Percentiles rank a stretch among this genome's conserved stretches.
Conservation (phyloP, 2,888 invertebrate genomes). For the Lasius platythorax region DNA sequence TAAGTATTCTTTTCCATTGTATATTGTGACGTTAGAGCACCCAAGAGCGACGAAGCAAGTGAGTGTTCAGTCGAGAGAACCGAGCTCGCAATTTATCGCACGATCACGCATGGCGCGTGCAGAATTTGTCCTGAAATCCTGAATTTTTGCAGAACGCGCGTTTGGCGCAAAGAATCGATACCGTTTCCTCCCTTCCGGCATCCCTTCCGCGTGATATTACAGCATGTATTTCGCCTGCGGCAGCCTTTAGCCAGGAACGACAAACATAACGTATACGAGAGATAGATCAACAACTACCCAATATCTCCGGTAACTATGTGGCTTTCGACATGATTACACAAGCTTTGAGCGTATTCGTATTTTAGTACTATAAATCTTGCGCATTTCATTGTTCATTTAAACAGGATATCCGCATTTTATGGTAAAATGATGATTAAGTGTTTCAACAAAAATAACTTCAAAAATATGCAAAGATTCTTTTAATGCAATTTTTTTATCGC, state of each 20-base stretch:
- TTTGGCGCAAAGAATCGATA: conserved; percentile 34
- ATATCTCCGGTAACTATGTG: conserved; percentile 44
- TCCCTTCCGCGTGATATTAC: conserved; percentile 31
- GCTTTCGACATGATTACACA: conserved; percentile 41
- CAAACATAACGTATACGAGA: conserved; percentile 49
- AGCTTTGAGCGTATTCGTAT: conserved; percentile 35
- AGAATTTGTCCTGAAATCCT: conserved; percentile 43
- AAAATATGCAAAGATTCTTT: not conserved
- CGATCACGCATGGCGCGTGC: conserved; percentile 39
- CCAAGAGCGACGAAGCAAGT: conserved; percentile 12
- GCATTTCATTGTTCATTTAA: conserved; percentile 33
- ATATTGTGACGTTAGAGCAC: not conserved
- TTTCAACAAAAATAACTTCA: not conserved
- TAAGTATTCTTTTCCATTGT: not conserved
- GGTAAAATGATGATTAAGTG: not conserved
- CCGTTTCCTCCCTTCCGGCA: not conserved
- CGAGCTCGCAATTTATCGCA: conserved; percentile 37
- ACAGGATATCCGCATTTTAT: conserved; percentile 6
- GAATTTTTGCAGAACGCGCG: conserved; percentile 44
- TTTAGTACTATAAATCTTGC: conserved; percentile 23
- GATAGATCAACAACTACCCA: conserved; percentile 42
- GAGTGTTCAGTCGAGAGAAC: conserved; percentile 28
- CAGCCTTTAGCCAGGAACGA: conserved; percentile 50
- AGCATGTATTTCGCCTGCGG: conserved; percentile 40
- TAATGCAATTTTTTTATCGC: not conserved